Base-by-base conservation (phyloP, 30 jellyfish, hydroid and myxozoan genomes). In the Aurelia aurita region DNA sequence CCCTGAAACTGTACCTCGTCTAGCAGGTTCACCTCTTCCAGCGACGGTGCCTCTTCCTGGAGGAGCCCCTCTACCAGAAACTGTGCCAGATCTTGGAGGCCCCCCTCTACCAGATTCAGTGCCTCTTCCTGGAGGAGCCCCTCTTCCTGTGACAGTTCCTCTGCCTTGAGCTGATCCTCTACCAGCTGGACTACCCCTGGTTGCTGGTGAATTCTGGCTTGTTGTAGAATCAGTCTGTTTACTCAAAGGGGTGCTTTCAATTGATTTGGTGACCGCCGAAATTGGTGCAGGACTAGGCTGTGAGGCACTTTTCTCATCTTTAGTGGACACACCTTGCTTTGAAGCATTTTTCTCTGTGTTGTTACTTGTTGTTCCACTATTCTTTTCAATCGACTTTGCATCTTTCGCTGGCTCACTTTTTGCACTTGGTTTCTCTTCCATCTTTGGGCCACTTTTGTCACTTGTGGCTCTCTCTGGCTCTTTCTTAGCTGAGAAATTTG, bases 1-100 rank as follows among this genome's bases (percentile, higher is more conserved):
- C 27, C 57, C 72, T 19, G 85, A 32, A 4, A 28, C 32, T 54
- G 92, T 15, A 28, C 79, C 80, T 43, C 61, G 61, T 63, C 89
- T 32, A 1, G 72, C 61, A 27, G 58, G 28, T 2, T 18, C 80
- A 18, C 67, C 67, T 55, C 67, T 16, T 5, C 29, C 29, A 19
- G 25, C 7, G 0, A 55, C 61, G 11, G 32, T 27, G 32, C 80
- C 80, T 26, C 61, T 69, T 29, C 60, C 61, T 4, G 23, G 23
- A 39, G 51, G 0, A 13, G 80, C 61, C 20, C 80, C 80, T 16
- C 61, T 28, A 13, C 29, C 29, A 55, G 67, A n/a, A 3, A 55
- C 25, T 11, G 25, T 55, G 25, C 67, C 67, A 6, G 15, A 6
- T 55, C 67, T 16, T 6, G 13, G 25, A 2, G 67, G 8, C 12